Percentiles rank a stretch among this genome's conserved stretches.
Conservation (phyloP, 37 sponge, comb jelly and placozoan species). For the Eunapius fragilis region DNA sequence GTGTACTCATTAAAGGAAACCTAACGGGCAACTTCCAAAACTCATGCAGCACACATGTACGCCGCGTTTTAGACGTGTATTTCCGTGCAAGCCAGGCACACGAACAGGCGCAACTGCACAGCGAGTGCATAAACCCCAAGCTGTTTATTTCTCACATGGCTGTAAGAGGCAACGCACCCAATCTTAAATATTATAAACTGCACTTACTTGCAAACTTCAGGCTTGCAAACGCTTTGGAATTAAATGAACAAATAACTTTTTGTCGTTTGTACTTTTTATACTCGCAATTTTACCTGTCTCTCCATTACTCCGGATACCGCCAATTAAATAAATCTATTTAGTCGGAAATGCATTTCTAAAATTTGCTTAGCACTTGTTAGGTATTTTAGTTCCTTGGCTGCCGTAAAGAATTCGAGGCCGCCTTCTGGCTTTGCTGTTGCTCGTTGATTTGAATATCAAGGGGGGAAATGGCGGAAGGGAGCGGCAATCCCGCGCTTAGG, state of each 20-base stretch:
- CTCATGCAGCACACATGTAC: constrained; percentile 5
- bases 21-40: neutral
- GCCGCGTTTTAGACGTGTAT: constrained; percentile 16
- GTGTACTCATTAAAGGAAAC: neutral
- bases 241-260: neutral
- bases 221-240: neutral
- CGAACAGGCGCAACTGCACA: no score
- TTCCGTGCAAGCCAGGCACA: no score
- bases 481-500: neutral
- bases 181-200: constrained; percentile 28
- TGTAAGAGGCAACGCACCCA: constrained; percentile 12
- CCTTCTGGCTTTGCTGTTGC: neutral
- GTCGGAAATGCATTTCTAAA: neutral
- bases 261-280: neutral
- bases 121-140: no score
- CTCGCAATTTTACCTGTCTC: neutral
- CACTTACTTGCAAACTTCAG: neutral
- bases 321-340: neutral
- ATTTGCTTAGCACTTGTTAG: neutral
- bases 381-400: no score
- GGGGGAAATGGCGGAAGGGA: neutral
- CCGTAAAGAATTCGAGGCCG: no score
- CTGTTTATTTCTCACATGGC: no score
- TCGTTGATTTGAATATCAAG: neutral
- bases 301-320: neutral